These are phyloP conservation scores for Acronicta alni DNA, from an alignment of 2,888 invertebrate species.

Conservation along the genomic window DNA sequence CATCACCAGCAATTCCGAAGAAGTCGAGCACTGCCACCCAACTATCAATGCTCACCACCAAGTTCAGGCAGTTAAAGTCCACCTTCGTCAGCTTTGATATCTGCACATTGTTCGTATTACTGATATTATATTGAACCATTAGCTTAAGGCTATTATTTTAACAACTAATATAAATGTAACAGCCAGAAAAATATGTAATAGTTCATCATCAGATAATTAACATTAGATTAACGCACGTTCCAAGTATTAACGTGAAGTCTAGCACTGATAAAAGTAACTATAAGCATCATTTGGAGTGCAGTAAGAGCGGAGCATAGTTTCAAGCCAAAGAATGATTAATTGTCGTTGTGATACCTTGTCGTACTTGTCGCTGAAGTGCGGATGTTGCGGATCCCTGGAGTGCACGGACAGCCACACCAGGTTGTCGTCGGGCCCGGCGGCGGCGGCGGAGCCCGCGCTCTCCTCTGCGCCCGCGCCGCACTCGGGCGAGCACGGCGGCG, in stretches of 20 bases:
- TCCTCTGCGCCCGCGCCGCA: slow-evolving; percentile 51
- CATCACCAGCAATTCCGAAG: slow-evolving; percentile 91
- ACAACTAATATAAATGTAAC: no score
- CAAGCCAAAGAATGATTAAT: neutral
- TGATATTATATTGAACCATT: no score
- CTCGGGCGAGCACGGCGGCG: slow-evolving; percentile 92
- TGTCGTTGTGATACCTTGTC: slow-evolving; percentile 79
- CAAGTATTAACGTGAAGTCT: no score
- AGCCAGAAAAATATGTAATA: no score
- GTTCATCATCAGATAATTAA: no score
- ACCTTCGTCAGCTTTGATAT: slow-evolving; percentile 91
- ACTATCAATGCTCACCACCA: slow-evolving; percentile 97
- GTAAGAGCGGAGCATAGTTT: no score
- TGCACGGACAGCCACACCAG: slow-evolving; percentile 93
- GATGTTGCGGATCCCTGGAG: slow-evolving; percentile 91
- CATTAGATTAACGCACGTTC: no score
- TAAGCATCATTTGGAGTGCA: no score
- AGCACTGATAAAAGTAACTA: no score
- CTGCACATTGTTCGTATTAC: slow-evolving; percentile 2
- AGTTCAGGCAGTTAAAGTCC: slow-evolving; percentile 97
- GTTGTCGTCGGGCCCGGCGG: slow-evolving; percentile 87
- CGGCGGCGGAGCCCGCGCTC: slow-evolving; percentile 55
- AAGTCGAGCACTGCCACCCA: slow-evolving; percentile 99
- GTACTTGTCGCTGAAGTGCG: slow-evolving; percentile 91
- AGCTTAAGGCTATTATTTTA: no score